phyloP scores from a whole-genome alignment of 2,888 invertebrate genomes.

The Tenthredo distinguenda region DNA sequence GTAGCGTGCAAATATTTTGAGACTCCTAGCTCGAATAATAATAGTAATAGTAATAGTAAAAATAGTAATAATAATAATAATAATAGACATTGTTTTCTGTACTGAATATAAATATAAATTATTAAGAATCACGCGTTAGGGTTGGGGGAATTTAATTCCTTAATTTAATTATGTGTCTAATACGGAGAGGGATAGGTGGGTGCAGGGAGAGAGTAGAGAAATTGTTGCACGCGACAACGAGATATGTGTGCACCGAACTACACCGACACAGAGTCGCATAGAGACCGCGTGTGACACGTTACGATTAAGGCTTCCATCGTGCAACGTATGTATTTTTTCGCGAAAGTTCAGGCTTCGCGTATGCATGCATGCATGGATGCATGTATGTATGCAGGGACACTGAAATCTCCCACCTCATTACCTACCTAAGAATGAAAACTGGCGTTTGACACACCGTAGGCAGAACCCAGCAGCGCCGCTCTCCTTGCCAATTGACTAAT shows the following conservation, averaged over 20 bases:
- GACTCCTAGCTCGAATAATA: not conserved
- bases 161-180: not conserved
- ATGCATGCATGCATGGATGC: not conserved
- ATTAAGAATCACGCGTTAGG: not conserved
- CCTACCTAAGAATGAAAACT: not conserved
- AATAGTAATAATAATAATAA: not conserved
- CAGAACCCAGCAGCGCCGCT: not conserved
- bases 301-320: not conserved
- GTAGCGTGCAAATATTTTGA: not conserved
- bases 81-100: not conserved
- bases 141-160: not conserved
- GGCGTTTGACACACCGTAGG: slow-evolving; percentile 7
- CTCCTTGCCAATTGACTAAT: not conserved
- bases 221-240: not conserved
- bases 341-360: slow-evolving; percentile 4
- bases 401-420: not conserved
- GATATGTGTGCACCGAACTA: not conserved
- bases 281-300: slow-evolving; percentile 3
- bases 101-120: not conserved
- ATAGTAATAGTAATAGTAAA: not conserved
- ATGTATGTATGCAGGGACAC: not conserved
- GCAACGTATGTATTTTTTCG: not conserved
- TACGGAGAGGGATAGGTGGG: not conserved
- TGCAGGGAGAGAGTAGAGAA: not conserved
- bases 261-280: not conserved